Evolutionary conservation across 2,113 vertebrate genomes (phyloP).

Genomic region (Etheostoma spectabile): DNA sequence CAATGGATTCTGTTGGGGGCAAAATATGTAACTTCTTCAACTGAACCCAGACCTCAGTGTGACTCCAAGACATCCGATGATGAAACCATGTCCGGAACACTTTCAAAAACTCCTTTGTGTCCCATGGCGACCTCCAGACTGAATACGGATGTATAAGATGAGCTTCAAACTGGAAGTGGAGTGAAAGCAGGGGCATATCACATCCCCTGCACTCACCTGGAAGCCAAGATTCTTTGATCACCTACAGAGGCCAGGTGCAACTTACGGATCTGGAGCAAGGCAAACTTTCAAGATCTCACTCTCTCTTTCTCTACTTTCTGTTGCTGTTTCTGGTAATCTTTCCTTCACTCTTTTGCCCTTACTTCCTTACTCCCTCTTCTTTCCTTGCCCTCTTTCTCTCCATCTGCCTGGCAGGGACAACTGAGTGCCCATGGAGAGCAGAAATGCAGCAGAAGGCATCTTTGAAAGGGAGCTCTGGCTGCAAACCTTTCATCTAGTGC

Average conservation of each 20-base stretch:
- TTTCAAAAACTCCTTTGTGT: conserved; percentile 43
- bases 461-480: conserved; percentile 61
- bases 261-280: conserved; percentile 48
- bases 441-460: conserved; percentile 63
- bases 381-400: conserved; percentile 39
- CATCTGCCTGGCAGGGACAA: conserved; percentile 53
- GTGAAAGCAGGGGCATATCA: conserved; percentile 10
- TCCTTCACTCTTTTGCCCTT: not conserved
- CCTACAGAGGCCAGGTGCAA: conserved; percentile 46
- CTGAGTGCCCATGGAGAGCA: conserved; percentile 49
- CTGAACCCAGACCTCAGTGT: conserved; percentile 40
- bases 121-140: conserved; percentile 29
- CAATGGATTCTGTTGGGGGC: conserved; percentile 28
- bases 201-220: conserved; percentile 48
- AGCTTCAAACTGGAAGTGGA: conserved; percentile 40
- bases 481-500: conserved; percentile 69
- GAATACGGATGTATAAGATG: conserved; percentile 27
- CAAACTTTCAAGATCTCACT: not conserved
- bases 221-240: conserved; percentile 68
- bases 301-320: conserved; percentile 23
- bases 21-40: conserved; percentile 15
- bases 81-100: conserved; percentile 49
- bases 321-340: conserved; percentile 1
- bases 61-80: conserved; percentile 45
- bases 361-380: conserved; percentile 1